These are phyloP conservation scores for Hylaeus volcanicus DNA, from an alignment of 1,140 invertebrate species.

Conservation along the genomic window DNA sequence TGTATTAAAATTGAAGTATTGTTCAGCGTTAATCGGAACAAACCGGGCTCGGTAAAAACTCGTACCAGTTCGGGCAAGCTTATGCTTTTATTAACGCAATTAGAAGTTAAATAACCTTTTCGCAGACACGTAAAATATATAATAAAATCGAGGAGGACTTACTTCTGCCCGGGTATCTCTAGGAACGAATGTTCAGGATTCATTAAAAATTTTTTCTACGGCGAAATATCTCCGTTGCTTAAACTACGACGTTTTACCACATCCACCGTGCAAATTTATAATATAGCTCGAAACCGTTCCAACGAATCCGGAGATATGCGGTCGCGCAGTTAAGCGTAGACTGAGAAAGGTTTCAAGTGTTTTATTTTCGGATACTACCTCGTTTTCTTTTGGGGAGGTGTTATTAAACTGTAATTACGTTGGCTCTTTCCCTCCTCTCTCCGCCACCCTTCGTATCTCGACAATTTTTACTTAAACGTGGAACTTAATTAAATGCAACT, in stretches of 20 bases:
- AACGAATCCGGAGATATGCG: neutral
- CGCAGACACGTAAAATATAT: neutral
- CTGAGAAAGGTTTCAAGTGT: neutral
- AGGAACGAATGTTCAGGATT: neutral
- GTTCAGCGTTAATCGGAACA: neutral
- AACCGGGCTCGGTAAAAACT: neutral
- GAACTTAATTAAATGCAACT: slow-evolving; percentile 27
- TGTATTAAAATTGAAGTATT: neutral
- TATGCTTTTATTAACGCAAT: slow-evolving; percentile 9
- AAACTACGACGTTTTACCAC: neutral
- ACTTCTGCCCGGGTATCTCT: neutral
- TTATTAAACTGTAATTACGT: slow-evolving; percentile 26
- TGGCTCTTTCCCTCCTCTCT: neutral
- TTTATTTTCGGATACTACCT: neutral
- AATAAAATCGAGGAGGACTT: neutral
- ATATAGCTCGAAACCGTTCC: neutral
- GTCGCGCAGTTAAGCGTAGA: slow-evolving; percentile 21
- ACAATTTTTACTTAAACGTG: slow-evolving; percentile 15
- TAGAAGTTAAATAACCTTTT: slow-evolving; percentile 4
- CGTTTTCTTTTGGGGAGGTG: neutral
- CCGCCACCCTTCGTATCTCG: neutral
- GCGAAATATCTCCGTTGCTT: neutral
- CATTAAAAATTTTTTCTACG: slow-evolving; percentile 9
- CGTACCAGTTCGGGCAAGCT: neutral
- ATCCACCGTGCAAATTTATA: slow-evolving; percentile 10